Evolutionary conservation across 2,888 invertebrate genomes (phyloP).

Genomic region (Dicranocentrus wangi): DNA sequence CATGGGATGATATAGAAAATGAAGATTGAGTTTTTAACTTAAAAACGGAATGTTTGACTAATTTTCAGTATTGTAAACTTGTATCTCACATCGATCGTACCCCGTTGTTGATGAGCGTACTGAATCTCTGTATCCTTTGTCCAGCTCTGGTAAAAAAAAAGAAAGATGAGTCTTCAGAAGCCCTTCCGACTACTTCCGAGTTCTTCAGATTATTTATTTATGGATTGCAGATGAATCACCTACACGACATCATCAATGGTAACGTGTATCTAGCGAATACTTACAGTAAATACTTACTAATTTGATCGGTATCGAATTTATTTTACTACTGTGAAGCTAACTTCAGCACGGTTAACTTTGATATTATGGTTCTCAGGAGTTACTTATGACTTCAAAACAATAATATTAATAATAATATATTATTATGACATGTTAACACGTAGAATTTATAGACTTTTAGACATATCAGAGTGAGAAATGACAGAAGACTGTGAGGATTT

Average conservation of each 20-base stretch:
- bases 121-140: conserved; percentile 30
- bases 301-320: no score
- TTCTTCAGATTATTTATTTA: no score
- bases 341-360: background rate
- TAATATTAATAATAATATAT: background rate
- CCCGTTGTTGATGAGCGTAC: conserved; percentile 20
- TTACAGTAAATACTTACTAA: no score
- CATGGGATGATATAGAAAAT: conserved; percentile 79
- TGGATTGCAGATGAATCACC: no score
- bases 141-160: no score
- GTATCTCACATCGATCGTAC: conserved; percentile 13
- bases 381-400: background rate
- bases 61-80: conserved; percentile 38
- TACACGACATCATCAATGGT: no score
- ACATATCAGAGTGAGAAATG: conserved; percentile 55
- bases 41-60: background rate
- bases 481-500: conserved; percentile 54
- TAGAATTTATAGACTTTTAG: conserved; percentile 5
- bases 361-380: conserved; percentile 38
- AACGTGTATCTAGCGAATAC: no score
- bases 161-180: background rate
- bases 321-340: background rate
- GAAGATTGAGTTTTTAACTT: conserved; percentile 63
- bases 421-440: background rate
- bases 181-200: no score